Base-by-base conservation (phyloP, 2,797 vertebrate genomes). In the Clarias pachynema region DNA sequence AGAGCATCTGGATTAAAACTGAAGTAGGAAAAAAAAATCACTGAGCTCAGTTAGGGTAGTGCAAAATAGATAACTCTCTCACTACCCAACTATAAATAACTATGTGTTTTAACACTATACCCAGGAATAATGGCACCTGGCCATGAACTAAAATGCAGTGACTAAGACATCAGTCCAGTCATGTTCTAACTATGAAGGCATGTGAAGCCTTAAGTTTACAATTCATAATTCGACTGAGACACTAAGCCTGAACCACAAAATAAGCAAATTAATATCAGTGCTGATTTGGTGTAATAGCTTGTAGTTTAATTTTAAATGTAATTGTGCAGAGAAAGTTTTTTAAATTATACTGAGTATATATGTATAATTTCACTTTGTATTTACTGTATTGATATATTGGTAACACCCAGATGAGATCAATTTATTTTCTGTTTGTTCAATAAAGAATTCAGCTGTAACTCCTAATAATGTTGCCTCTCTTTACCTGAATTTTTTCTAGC, bases 401-500 rank as follows among this genome's bases (percentile, higher is more conserved):
- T 44, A 18, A 29, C 29, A 49, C 8, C 16, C 15, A 56, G 15
- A 8, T 29, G 7, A 29, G 15, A 40, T 7, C 37, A 26, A 49
- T 0, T 9, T 22, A 22, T 34, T 68, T 24, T 24, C n/a, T n/a
- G 22, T 73, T 56, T 57, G 53, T 77, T 59, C 22, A n/a, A n/a
- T 79, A 1, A 62, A 75, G 0, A 62, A 75, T 60, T 16, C 2
- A 26, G 20, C 26, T 44, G 37, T 40, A 62, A 69, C 56, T 34
- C 26, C 6, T 83, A 18, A 53, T 53, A n/a, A 40, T 63, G 60
- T 56, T 26, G 44, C 20, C 40, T 12, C 65, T 60, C 3, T 70
- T 85, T 10, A 26, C 81, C 6, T 68, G 6, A 89, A n/a, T 89
- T 73, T 69, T 85, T n/a, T 88, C 26, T 49, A 99, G 98, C 89